Evolutionary conservation across 2,888 invertebrate genomes (phyloP), one percentile per base, ranked within the genome.

Genomic region (Rhogogaster chlorosoma): DNA sequence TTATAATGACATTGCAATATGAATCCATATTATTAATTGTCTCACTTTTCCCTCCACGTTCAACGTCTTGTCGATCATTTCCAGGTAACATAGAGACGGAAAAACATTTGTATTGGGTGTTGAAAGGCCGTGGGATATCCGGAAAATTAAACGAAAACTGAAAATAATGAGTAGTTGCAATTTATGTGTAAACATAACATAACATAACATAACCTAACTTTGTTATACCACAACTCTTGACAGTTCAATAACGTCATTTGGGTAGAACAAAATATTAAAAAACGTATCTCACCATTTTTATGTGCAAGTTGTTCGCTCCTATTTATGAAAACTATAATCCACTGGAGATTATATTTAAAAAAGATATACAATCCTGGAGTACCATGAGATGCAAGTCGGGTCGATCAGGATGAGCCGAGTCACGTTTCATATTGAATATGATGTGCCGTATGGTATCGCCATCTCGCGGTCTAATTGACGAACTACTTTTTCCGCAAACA

Each of bases 31-130:
- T 32, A 26, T 49, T 75, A 61, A 26, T 84, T 67, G 67, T 75
- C 95, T 94, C 95, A 98, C 98, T 99, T 96, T 99, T 99, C 89
- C 99, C 99, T 90, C 99, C 99, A 90, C 97, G 96, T 94, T 99
- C 99, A 4, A 99, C 98, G 93, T 99, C 98, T 90, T 97, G 97
- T 84, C 99, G 95, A 91, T 99, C 99, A 92, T 98, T 98, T 82
- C 98, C 98, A 67, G 98, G 98, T 83, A 99, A 94, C 98, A 99
- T 98, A 12, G 98, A 98, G 0, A 99, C 98, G 0, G 99, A 99
- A 94, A 96, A 99, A 93, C 98, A 99, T 94, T 96, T 96, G 93
- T 98, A 99, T 71, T 97, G 97, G 90, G 96, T 96, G 90, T 96
- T 97, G 92, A 98, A 98, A 36, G 96, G 97, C 86, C 98, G 95